Conservation (phyloP, 2,797 vertebrate genomes). For the Anabacerthia variegaticeps region DNA sequence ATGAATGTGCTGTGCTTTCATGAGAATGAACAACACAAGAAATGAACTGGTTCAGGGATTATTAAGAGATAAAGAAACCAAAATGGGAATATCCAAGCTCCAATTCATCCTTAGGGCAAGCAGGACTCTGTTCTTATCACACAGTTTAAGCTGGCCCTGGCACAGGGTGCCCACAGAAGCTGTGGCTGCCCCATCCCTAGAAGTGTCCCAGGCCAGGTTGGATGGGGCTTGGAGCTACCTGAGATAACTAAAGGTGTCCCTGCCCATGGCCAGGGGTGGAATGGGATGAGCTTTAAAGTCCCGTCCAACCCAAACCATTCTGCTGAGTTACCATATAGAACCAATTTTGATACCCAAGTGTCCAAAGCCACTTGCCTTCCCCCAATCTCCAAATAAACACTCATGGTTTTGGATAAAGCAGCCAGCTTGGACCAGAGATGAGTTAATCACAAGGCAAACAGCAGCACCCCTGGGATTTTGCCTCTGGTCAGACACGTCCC, state of each 20-base stretch:
- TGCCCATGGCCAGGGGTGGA: background rate
- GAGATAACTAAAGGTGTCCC: background rate
- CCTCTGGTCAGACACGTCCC: accelerated
- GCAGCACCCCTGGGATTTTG: background rate
- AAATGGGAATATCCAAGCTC: background rate
- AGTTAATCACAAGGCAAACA: background rate
- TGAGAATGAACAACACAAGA: background rate
- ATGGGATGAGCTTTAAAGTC: accelerated
- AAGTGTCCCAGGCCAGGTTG: background rate
- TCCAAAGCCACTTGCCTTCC: background rate
- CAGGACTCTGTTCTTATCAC: background rate
- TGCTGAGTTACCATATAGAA: background rate
- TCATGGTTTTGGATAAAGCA: too few species aligned
- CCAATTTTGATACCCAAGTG: background rate
- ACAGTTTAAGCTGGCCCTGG: background rate
- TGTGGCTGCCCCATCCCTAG: background rate
- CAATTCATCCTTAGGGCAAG: background rate
- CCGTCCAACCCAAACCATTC: background rate
- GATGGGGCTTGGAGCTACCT: background rate
- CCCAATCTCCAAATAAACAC: background rate
- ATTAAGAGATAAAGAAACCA: background rate
- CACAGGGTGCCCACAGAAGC: background rate
- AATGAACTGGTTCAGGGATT: too few species aligned
- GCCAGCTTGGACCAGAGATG: accelerated
- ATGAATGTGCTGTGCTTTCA: background rate